Evolutionary conservation across 2,888 invertebrate species (phyloP), one percentile per base, ranked within the genome.

Genomic region (Trypoxylon attenuatum): DNA sequence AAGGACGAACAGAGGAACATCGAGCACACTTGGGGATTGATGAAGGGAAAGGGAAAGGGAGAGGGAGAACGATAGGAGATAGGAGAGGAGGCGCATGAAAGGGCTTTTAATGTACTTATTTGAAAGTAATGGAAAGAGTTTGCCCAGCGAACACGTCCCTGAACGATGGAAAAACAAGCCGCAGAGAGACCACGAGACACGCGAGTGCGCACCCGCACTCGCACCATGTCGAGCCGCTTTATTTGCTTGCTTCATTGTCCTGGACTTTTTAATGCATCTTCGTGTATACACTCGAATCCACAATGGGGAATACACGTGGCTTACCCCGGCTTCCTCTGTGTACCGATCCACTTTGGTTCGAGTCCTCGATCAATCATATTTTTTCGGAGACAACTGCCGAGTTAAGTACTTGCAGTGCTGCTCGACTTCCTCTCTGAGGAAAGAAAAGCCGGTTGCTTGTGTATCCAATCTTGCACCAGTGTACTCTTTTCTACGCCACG

Each of bases 171-270:
- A 75, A 78, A 70, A 77, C 70, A 75, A 72, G 68, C 68, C 60
- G 71, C 27, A 56, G 73, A 76, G 77, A 73, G 78, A 79, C 69
- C 56, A 21, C 52, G 33, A 43, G 46, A 56, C 65, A 64, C 68
- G 68, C 67, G 61, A 60, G 64, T 49, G 61, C 64, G 64, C 5
- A 13, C n/a, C 33, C n/a, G 33, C 13, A 4, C 33, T 10, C n/a
- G 10, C n/a, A 13, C 8, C 33, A 13, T 13, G 33, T 1, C 33
- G 33, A 13, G n/a, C n/a, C 70, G 69, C 68, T 75, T 71, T 76
- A 73, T 75, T 78, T 75, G 74, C 59, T 66, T 68, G 57, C 52
- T 69, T 68, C 71, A 71, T 75, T 78, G 72, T 71, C 58, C 70
- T n/a, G 57, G 33, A 60, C 63, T 74, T 79, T 77, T 71, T 70